Evolutionary conservation across 2,113 vertebrate genomes (phyloP), one percentile per base, ranked within the genome.

Genomic region (Phyllopteryx taeniolatus): DNA sequence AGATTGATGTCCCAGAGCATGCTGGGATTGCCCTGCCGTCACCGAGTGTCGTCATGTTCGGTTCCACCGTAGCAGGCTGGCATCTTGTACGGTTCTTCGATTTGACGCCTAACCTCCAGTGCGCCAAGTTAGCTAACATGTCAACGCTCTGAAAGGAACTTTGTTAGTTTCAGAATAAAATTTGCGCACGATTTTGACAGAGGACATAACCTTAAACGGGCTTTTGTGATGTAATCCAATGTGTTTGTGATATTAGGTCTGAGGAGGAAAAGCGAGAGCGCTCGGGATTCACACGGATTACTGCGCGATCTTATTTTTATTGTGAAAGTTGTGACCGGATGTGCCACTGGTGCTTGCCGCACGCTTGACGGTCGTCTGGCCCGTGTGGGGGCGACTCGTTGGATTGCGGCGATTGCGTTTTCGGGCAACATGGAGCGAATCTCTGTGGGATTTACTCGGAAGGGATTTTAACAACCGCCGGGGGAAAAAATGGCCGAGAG

Each of bases 401-500:
- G 59, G 44, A 66, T 22, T 66, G 64, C 64, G 44, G 64, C n/a
- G 64, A 13, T 22, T 66, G 64, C 64, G 20, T 47, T 66, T 27
- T 66, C 39, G 44, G 64, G n/a, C 64, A 66, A 47, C 64, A 66
- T 66, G 64, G 64, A 61, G 31, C 59, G 44, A 66, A 27, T n/a
- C 64, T 22, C n/a, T 17, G 43, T 7, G 22, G 14, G n/a, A 46
- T 66, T 66, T 31, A 47, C 44, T 47, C 22, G 4, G 0, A 47
- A 46, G 7, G 22, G 43, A 66, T 66, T 66, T 47, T 66, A 66
- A 66, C n/a, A 27, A 66, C 13, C 64, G 19, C 61, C 0, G 61
- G 61, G 35, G 35, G 44, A 47, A 63, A 47, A 63, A 47, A 66
- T 66, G 64, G 64, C 64, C 43, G 64, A 66, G 64, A 66, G 64